A percentile compares a stretch with the other conserved stretches of the same genome.
phyloP scores from a whole-genome alignment of 2,113 vertebrate genomes.

The Macquaria ambigua region DNA sequence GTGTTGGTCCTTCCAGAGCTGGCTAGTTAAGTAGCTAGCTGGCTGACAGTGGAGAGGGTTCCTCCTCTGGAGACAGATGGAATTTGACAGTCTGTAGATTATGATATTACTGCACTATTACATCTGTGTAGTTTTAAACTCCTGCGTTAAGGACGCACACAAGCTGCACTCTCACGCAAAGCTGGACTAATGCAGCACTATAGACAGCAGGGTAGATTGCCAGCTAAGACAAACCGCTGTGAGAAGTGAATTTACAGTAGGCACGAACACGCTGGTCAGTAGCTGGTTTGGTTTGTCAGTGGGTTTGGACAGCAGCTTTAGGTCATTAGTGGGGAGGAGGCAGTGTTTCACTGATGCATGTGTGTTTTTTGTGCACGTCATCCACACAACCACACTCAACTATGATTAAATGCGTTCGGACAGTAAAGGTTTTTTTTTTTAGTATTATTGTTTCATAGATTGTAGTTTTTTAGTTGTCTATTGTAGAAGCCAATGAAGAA shows the following conservation, averaged over 20 bases:
- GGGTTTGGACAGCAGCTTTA: conserved; percentile 54
- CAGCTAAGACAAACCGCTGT: conserved; percentile 54
- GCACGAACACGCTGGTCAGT: conserved; percentile 47
- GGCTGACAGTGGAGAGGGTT: conserved; percentile 37
- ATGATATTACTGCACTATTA: conserved; percentile 46
- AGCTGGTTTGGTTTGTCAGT: conserved; percentile 64
- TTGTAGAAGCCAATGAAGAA: background rate
- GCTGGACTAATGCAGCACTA: conserved; percentile 19
- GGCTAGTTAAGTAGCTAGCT: conserved; percentile 33
- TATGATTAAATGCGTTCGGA: conserved; percentile 19
- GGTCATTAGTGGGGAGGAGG: conserved; percentile 44
- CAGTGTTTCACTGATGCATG: conserved; percentile 40
- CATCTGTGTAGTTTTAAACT: conserved; percentile 46
- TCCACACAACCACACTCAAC: conserved; percentile 36
- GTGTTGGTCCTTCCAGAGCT: conserved; percentile 42
- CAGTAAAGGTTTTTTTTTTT: background rate
- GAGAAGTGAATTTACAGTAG: conserved; percentile 55
- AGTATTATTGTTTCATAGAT: background rate
- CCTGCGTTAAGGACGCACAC: conserved; percentile 24
- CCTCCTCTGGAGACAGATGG: conserved; percentile 39
- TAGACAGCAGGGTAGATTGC: conserved; percentile 22
- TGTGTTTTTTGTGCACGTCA: conserved; percentile 33
- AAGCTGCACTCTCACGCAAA: conserved; percentile 37
- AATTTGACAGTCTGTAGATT: conserved; percentile 55
- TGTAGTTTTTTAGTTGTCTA: background rate